Evolutionary conservation across 2,797 vertebrate genomes (phyloP), one percentile per base, ranked within the genome.

Genomic region (Luscinia megarhynchos): DNA sequence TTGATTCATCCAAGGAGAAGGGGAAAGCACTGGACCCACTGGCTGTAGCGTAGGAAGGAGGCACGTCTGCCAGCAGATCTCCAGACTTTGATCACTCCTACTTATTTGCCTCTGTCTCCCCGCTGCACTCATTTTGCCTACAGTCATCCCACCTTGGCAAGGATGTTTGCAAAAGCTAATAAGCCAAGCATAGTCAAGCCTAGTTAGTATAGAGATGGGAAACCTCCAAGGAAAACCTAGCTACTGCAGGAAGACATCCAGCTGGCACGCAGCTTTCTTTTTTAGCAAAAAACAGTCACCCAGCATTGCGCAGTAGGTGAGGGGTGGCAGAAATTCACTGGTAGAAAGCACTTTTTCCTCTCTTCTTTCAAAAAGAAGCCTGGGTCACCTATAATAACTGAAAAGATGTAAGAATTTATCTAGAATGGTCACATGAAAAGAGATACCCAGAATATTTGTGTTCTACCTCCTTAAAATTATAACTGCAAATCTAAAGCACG

Each of bases 161-260:
- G 80, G 67, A 79, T 70, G 63, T 54, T 48, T 74, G 72, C 67
- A 92, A 87, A 93, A 94, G 53, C 95, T 96, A 90, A 70, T 89
- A 94, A 96, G 95, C 95, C 95, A 94, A 96, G 91, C 48, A 34
- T 11, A 94, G 94, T 94, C 95, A 96, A 93, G 80, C 67, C 80
- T 90, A 90, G 83, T 93, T 88, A 95, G 95, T 94, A 90, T 38
- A 84, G 78, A 91, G 89, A 94, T 94, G 94, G 91, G 94, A 96
- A 96, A 94, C 81, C 94, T 96, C 95, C 95, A 96, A 97, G 95
- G 93, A 96, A 96, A 96, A 96, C 89, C 95, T 90, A 94, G 87
- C 94, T 96, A 93, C 87, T 0, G 18, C 89, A 94, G 95, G 91
- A 95, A 80, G 54, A 64, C 32, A 77, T 93, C 95, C 96, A 96